A percentile compares a stretch with the other conserved stretches of the same genome.
phyloP scores from a whole-genome alignment of 2,888 invertebrate species.

The Lithosia quadra region DNA sequence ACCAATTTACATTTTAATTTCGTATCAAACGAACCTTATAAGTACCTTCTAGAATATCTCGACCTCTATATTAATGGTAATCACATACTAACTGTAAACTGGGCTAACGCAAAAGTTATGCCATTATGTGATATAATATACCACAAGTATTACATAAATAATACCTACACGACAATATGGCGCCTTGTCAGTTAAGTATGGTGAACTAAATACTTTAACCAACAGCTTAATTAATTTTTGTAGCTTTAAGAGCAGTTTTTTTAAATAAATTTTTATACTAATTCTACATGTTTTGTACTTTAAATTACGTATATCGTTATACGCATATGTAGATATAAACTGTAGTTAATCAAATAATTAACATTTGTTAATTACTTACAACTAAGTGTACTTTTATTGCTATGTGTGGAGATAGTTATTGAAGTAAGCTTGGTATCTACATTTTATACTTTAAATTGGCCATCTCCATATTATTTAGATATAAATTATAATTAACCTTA shows the following conservation, averaged over 20 bases:
- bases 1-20: slow-evolving; percentile 15
- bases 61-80: slow-evolving; percentile 45
- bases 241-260: background rate
- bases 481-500: background rate
- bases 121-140: slow-evolving; percentile 45
- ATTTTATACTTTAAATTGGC: background rate
- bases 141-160: slow-evolving; percentile 29
- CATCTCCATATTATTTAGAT: slow-evolving; percentile 16
- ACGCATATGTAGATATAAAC: background rate
- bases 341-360: slow-evolving; percentile 1
- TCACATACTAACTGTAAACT: slow-evolving; percentile 34
- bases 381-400: background rate
- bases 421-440: slow-evolving; percentile 1
- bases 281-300: slow-evolving; percentile 1
- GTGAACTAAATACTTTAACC: slow-evolving; percentile 30
- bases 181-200: slow-evolving; percentile 20
- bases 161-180: slow-evolving; percentile 9
- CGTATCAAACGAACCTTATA: slow-evolving; percentile 28
- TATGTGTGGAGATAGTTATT: slow-evolving; percentile 4
- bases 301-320: slow-evolving; percentile 16
- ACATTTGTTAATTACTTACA: background rate
- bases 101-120: slow-evolving; percentile 42
- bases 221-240: background rate
- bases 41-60: slow-evolving; percentile 22
- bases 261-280: background rate